Evolutionary conservation across 2,797 vertebrate genomes (phyloP).

Genomic region (Myripristis jacobus): DNA sequence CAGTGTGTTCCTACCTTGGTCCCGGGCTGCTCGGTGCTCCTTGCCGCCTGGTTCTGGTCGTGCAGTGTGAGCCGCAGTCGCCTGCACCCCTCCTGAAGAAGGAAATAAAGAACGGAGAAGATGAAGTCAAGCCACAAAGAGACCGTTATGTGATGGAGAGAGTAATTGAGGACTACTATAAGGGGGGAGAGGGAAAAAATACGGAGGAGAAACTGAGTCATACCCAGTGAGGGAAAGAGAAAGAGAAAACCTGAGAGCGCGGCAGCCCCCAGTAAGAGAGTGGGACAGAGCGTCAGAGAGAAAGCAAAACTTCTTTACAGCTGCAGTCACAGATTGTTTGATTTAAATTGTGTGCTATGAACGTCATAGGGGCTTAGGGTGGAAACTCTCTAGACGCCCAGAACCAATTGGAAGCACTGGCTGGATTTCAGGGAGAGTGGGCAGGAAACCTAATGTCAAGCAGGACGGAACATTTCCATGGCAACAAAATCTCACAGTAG

Average conservation of each 20-base stretch:
- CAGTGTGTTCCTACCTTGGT: constrained; percentile 84
- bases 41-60: constrained; percentile 76
- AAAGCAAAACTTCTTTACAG: constrained; percentile 67
- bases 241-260: constrained; percentile 11
- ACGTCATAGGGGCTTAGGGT: constrained; percentile 73
- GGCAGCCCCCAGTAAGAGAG: constrained; percentile 49
- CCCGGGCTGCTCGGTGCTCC: constrained; percentile 75
- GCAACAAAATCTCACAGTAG: constrained; percentile 60
- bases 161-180: constrained; percentile 64
- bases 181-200: constrained; percentile 58
- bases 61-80: constrained; percentile 89
- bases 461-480: constrained; percentile 72
- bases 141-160: constrained; percentile 76
- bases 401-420: constrained; percentile 60
- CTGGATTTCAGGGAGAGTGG: constrained; percentile 70
- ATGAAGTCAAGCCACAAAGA: constrained; percentile 69
- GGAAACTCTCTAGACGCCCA: constrained; percentile 63
- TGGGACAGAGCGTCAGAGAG: constrained; percentile 48
- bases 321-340: constrained; percentile 76
- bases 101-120: constrained; percentile 45
- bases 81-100: constrained; percentile 84
- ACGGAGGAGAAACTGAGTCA: constrained; percentile 84
- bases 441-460: constrained; percentile 63
- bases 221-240: constrained; percentile 41
- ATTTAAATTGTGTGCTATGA: constrained; percentile 68